Evolutionary conservation across 2,888 invertebrate species (phyloP), one percentile per base, ranked within the genome.

Genomic region (Mellilla xanthometata): DNA sequence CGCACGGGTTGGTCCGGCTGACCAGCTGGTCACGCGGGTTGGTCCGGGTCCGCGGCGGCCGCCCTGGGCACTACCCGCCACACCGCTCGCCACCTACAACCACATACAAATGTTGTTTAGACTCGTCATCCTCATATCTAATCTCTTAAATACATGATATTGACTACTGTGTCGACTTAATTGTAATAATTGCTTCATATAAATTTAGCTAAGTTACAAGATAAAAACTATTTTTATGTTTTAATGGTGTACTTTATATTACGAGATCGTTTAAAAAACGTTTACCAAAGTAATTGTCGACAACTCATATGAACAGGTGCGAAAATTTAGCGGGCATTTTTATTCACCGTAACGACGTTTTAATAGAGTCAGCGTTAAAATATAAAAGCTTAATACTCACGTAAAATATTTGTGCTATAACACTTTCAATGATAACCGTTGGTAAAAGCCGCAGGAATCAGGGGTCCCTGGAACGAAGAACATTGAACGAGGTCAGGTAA

Each of bases 371-470:
- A 50, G 60, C 69, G 58, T 66, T 62, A 71, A 69, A 68, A 67
- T 58, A 61, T 65, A 68, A 71, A 71, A 74, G 80, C 72, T 38
- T 72, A 72, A 80, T 88, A 90, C 90, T 90, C 65, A 90, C 90
- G 83, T 85, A 80, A 81, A 85, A 81, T 84, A 83, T 85, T 87
- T 88, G 85, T 88, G 85, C 87, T 89, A 82, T 75, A 81, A 87
- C 86, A 83, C 92, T 91, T 91, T 95, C 95, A 96, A 94, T 97
- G 97, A 93, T 97, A 97, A 92, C 98, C 98, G 93, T 98, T 98
- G 93, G 97, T 97, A 92, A 97, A 98, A 91, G 97, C 97, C 92
- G 97, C 97, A 91, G 97, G 97, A 94, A 98, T 97, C 93, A 98
- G 93, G 85, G 97, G 96, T 84, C 97, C 97, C 97, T 97, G 94